Evolutionary conservation across 2,113 vertebrate genomes (phyloP).

Genomic region (Struthio camelus): DNA sequence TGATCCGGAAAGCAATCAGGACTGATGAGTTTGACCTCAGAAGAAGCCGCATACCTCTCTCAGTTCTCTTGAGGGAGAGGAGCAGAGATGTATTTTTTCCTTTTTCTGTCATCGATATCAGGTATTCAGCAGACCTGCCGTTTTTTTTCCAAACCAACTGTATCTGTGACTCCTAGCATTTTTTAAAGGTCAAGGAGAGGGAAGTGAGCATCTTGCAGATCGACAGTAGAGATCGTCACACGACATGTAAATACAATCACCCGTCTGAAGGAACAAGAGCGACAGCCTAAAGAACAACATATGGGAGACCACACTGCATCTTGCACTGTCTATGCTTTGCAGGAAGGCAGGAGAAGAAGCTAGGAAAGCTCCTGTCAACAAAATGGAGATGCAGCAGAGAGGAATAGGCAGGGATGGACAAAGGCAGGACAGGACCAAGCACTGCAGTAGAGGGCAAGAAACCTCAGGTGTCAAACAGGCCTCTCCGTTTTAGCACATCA

Average conservation of each 20-base stretch:
- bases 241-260: background rate
- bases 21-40: background rate
- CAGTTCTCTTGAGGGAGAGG: background rate
- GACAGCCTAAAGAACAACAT: background rate
- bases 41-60: background rate
- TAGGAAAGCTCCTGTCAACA: background rate
- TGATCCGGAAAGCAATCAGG: background rate
- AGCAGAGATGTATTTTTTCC: fast-evolving
- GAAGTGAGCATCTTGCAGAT: background rate
- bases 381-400: fast-evolving
- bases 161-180: background rate
- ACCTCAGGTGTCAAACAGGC: background rate
- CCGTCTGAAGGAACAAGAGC: background rate
- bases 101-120: background rate
- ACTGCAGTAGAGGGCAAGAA: background rate
- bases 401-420: background rate
- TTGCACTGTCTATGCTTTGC: background rate
- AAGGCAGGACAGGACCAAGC: fast-evolving
- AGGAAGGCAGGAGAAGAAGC: background rate
- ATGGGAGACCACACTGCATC: background rate
- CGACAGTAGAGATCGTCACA: fast-evolving
- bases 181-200: background rate
- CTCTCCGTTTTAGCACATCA: background rate
- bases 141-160: background rate
- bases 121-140: background rate